These are phyloP conservation scores for Silurus aristotelis DNA, from an alignment of 2,797 vertebrate genomes.

Conservation along the genomic window DNA sequence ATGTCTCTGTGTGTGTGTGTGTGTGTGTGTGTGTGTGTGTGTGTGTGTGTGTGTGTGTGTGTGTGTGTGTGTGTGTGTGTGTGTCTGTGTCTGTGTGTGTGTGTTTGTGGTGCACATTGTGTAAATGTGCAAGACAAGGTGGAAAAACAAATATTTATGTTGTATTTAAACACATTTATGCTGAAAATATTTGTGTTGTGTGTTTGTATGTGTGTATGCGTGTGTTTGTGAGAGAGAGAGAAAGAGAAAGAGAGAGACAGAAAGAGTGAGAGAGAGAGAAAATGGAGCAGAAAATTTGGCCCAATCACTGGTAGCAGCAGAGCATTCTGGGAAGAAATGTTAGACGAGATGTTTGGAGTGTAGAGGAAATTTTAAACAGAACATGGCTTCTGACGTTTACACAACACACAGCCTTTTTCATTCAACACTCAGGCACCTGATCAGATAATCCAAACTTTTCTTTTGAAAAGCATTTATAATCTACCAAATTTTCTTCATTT, in stretches of 20 bases:
- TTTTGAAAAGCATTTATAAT: background rate
- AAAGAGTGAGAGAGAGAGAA: constrained; percentile 47
- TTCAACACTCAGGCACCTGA: background rate
- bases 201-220: constrained; percentile 16
- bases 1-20: background rate
- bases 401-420: constrained; percentile 7
- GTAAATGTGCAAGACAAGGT: no score
- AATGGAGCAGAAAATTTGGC: constrained; percentile 78
- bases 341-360: constrained; percentile 20
- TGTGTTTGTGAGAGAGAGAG: background rate
- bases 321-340: constrained; percentile 44
- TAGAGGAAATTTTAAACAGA: constrained; percentile 19
- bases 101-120: no score
- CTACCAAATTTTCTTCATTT: background rate
- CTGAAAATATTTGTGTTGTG: constrained; percentile 31
- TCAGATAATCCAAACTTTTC: background rate
- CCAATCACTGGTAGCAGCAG: constrained; percentile 60
- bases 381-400: constrained; percentile 18
- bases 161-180: no score
- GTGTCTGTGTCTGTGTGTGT: background rate
- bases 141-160: no score
- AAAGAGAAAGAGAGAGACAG: background rate
- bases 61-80: background rate
- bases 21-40: background rate
- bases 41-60: background rate